phyloP scores from a whole-genome alignment of 2,888 invertebrate genomes.

The Norana najaformis region DNA sequence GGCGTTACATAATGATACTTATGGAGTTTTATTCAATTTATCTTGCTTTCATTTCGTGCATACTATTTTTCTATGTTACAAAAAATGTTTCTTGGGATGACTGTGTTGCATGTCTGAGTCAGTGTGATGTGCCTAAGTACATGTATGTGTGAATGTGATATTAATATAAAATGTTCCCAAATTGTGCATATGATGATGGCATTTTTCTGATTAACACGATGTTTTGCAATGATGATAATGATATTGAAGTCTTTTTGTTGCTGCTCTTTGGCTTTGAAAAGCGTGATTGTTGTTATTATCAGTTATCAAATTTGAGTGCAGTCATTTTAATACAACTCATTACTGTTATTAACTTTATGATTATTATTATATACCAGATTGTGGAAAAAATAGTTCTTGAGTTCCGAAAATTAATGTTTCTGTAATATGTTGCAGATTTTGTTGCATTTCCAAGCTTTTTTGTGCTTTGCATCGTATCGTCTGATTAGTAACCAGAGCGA shows the following conservation, averaged over 20 bases:
- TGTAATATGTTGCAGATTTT: neutral
- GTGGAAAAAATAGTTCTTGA: neutral
- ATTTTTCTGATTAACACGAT: neutral
- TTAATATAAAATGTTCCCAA: neutral
- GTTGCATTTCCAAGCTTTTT: neutral
- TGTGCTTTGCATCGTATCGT: neutral
- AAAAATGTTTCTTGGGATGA: neutral
- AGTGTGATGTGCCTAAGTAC: neutral
- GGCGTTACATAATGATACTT: neutral
- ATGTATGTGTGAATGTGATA: neutral
- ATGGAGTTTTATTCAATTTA: neutral
- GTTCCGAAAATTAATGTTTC: neutral
- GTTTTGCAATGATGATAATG: neutral
- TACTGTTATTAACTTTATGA: neutral
- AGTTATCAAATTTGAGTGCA: neutral
- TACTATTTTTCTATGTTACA: neutral
- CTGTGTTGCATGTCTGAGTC: neutral
- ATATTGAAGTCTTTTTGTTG: neutral
- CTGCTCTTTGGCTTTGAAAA: neutral
- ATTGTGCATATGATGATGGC: neutral
- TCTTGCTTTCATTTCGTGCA: neutral
- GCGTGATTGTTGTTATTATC: neutral
- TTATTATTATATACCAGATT: slow-evolving; percentile 13
- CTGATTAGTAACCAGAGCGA: neutral
- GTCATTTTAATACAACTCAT: neutral